phyloP scores from a whole-genome alignment of 2,797 vertebrate species.

The Eulemur mongoz region DNA sequence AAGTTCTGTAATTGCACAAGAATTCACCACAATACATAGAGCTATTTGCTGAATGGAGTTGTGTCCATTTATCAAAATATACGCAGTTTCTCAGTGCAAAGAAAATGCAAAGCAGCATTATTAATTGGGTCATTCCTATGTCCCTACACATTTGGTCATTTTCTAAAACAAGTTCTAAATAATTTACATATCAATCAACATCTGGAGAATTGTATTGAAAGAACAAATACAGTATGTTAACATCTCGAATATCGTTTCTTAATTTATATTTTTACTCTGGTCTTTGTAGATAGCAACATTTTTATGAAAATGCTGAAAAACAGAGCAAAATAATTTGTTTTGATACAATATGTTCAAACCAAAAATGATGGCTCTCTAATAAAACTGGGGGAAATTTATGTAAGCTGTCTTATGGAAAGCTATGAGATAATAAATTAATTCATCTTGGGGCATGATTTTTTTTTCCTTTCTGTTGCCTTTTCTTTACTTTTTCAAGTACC shows the following conservation, averaged over 20 bases:
- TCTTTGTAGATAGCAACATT: neutral
- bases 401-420: neutral
- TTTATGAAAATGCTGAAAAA: conserved; percentile 10
- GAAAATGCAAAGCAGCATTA: neutral
- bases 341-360: neutral
- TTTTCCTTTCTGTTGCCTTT: neutral
- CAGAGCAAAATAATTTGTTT: neutral
- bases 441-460: neutral
- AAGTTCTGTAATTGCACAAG: conserved; percentile 69
- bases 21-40: conserved; percentile 66
- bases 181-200: neutral
- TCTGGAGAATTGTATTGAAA: neutral
- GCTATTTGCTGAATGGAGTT: conserved; percentile 49
- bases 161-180: neutral
- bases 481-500: neutral
- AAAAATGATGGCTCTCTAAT: neutral
- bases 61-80: conserved; percentile 61
- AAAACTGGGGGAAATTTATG: neutral
- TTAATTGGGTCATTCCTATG: neutral
- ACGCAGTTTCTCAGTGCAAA: conserved; percentile 9
- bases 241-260: conserved; percentile 7
- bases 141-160: neutral
- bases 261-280: neutral
- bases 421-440: neutral
- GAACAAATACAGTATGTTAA: neutral